These are phyloP conservation scores for Drosophila affinis DNA, from an alignment of 2,888 invertebrate species.

Conservation along the genomic window DNA sequence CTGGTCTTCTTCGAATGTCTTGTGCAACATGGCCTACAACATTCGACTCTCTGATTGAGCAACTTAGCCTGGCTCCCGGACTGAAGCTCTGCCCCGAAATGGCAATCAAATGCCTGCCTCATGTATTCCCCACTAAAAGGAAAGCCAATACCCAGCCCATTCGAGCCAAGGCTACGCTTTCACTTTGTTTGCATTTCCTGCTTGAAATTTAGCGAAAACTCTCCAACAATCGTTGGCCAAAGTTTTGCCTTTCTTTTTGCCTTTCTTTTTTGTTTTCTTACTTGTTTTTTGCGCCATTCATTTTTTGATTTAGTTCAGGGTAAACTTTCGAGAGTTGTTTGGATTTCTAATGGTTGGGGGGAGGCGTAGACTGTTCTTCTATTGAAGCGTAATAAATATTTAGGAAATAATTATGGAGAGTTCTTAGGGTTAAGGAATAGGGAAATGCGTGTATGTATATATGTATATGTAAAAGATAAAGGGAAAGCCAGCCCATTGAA, in stretches of 20 bases:
- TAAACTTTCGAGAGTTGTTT: conserved; percentile 11
- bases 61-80: conserved; percentile 13
- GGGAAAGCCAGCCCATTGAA: too few relatives aligned
- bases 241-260: neutral
- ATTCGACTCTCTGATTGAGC: conserved; percentile 4
- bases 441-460: too few relatives aligned
- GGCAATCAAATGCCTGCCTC: conserved; percentile 24
- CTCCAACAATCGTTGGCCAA: neutral
- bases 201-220: conserved; percentile 23
- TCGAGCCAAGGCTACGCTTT: conserved; percentile 17
- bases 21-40: neutral
- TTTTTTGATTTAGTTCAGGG: neutral
- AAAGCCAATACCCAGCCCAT: conserved; percentile 14
- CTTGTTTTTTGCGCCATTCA: too few relatives aligned
- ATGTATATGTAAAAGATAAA: too few relatives aligned
- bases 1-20: neutral
- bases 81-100: conserved; percentile 3
- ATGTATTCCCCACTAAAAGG: conserved; percentile 23
- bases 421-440: neutral
- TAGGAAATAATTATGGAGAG: neutral
- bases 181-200: conserved; percentile 35
- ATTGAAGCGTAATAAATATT: conserved; percentile 1
- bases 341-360: conserved; percentile 2
- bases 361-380: neutral
- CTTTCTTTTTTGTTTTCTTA: neutral